phyloP scores from a whole-genome alignment of 1,140 invertebrate species.

The Goniozus legneri region DNA sequence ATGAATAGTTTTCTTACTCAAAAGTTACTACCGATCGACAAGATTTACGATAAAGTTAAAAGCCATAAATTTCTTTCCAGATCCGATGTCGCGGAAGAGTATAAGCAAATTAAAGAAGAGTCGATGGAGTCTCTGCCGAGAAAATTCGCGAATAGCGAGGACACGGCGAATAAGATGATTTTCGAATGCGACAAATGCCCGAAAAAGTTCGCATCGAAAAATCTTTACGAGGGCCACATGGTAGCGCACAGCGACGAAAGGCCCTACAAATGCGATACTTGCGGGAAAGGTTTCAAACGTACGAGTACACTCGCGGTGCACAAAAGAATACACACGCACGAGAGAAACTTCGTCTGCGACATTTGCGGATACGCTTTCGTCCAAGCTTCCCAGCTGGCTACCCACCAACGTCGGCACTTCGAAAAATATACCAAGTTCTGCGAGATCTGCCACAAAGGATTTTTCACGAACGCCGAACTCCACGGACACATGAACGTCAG shows the following conservation, averaged over 20 bases:
- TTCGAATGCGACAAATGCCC: slow-evolving; percentile 51
- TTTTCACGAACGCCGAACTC: slow-evolving; percentile 44
- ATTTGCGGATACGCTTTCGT: slow-evolving; percentile 46
- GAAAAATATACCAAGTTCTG: slow-evolving; percentile 44
- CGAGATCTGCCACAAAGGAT: slow-evolving; percentile 50
- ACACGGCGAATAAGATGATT: background rate
- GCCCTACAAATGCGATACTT: slow-evolving; percentile 53
- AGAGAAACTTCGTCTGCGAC: slow-evolving; percentile 44
- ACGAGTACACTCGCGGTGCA: slow-evolving; percentile 48
- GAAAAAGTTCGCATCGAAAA: slow-evolving; percentile 50
- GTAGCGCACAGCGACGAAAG: slow-evolving; percentile 50
- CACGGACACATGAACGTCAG: slow-evolving; percentile 43
- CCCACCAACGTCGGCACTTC: slow-evolving; percentile 47
- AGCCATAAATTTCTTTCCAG: too few species aligned
- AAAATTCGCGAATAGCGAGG: background rate
- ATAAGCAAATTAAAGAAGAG: too few species aligned
- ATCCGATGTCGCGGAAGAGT: too few species aligned
- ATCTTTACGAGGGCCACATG: slow-evolving; percentile 53
- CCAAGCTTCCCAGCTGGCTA: slow-evolving; percentile 43
- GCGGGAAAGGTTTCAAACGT: slow-evolving; percentile 52
- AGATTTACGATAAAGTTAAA: too few species aligned
- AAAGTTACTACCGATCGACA: too few species aligned
- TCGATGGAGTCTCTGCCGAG: too few species aligned
- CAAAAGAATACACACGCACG: slow-evolving; percentile 37
- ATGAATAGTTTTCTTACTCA: too few species aligned